These are phyloP conservation scores for Melanotaenia duboulayi DNA, from an alignment of 2,113 vertebrate genomes.

Conservation along the genomic window DNA sequence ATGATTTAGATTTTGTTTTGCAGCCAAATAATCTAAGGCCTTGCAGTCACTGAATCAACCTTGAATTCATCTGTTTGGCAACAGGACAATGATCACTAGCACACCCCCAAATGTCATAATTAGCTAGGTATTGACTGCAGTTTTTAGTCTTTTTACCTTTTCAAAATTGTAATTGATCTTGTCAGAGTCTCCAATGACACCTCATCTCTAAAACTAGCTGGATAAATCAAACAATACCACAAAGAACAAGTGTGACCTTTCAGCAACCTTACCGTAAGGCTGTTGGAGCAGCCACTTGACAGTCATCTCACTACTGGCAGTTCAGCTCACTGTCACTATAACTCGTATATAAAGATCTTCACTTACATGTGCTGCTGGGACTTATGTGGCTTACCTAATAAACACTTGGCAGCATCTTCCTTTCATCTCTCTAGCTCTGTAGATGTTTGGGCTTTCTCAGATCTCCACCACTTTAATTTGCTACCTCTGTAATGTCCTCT, in stretches of 20 bases:
- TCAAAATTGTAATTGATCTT: no score
- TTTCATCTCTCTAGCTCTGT: conserved; percentile 1
- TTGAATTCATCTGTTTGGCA: no score
- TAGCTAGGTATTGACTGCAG: no score
- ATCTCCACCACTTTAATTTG: conserved; percentile 14
- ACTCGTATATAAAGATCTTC: conserved; percentile 42
- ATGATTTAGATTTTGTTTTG: no score
- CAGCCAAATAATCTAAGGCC: no score
- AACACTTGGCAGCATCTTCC: conserved; percentile 16
- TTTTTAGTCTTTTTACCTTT: no score
- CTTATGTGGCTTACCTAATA: conserved; percentile 38
- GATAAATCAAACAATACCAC: no score
- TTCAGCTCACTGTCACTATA: background rate
- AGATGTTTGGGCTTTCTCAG: conserved; percentile 27
- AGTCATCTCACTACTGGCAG: conserved; percentile 15
- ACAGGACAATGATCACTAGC: conserved; percentile 4
- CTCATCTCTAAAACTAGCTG: no score
- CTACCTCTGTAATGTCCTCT: conserved; percentile 4
- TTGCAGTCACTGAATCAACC: no score
- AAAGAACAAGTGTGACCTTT: no score
- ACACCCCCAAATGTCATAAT: no score
- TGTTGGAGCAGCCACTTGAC: conserved; percentile 24
- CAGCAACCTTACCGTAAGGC: background rate
- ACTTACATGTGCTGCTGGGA: conserved; percentile 12
- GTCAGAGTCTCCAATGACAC: no score